These are phyloP conservation scores for Rutilus rutilus DNA, from an alignment of 2,113 vertebrate genomes.

Conservation along the genomic window DNA sequence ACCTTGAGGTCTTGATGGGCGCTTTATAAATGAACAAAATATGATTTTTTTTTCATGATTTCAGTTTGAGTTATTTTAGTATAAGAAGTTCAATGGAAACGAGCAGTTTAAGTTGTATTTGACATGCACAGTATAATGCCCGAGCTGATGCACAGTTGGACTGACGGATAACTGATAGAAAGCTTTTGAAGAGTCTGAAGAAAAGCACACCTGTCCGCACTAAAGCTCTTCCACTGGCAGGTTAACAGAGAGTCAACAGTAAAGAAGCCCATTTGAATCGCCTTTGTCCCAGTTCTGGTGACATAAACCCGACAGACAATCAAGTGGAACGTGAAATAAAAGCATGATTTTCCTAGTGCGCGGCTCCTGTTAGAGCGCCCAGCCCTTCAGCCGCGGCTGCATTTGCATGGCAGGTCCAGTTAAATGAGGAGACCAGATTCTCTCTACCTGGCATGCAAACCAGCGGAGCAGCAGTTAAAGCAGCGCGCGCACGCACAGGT, in stretches of 20 bases:
- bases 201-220: conserved; percentile 53
- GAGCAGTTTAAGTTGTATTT: too few relatives aligned
- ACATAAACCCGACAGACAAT: conserved; percentile 66
- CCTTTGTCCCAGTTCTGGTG: conserved; percentile 60
- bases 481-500: conserved; percentile 69
- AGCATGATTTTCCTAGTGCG: conserved; percentile 75
- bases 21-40: too few relatives aligned
- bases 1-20: too few relatives aligned
- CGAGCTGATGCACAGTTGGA: not conserved
- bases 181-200: conserved; percentile 27
- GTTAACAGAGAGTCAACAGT: conserved; percentile 61
- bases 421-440: conserved; percentile 76
- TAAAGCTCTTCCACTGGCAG: conserved; percentile 42
- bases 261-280: conserved; percentile 62
- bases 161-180: conserved; percentile 11
- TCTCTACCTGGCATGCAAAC: conserved; percentile 82
- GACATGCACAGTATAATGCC: too few relatives aligned
- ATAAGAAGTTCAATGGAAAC: too few relatives aligned
- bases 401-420: conserved; percentile 81
- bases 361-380: conserved; percentile 67
- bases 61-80: too few relatives aligned
- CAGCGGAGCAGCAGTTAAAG: conserved; percentile 77
- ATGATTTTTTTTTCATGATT: too few relatives aligned
- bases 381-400: conserved; percentile 63
- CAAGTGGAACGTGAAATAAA: conserved; percentile 58